Evolutionary conservation across 2,888 invertebrate genomes (phyloP).

Genomic region (Bruchidius siliquastri): DNA sequence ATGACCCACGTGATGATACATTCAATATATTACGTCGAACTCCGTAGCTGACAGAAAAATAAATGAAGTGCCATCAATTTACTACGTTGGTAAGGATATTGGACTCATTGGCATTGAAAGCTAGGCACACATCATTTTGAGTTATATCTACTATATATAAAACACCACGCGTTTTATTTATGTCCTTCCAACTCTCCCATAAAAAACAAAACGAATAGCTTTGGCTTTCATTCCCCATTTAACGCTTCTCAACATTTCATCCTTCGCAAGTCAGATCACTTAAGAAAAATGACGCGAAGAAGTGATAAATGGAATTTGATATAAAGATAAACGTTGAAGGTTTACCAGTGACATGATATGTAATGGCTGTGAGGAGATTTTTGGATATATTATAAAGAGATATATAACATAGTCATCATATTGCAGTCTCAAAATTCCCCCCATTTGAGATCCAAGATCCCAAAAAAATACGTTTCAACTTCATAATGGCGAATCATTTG

Average conservation of each 20-base stretch:
- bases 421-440: too few relatives aligned
- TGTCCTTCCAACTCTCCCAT: neutral
- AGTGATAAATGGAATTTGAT: neutral
- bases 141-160: neutral
- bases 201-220: neutral
- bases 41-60: neutral
- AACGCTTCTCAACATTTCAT: neutral
- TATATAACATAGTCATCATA: too few relatives aligned
- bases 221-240: neutral
- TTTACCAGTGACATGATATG: too few relatives aligned
- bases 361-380: too few relatives aligned
- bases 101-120: neutral
- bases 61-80: neutral
- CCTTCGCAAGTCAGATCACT: neutral
- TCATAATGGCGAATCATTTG: too few relatives aligned
- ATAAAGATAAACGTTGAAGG: neutral
- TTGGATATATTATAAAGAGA: too few relatives aligned
- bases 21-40: neutral
- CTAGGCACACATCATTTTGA: neutral
- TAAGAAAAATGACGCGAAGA: neutral
- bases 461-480: too few relatives aligned
- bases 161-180: neutral
- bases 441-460: too few relatives aligned
- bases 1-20: neutral
- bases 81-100: neutral